phyloP scores from a whole-genome alignment of 92 coral and sea anemone genomes.

The Zoanthus sansibaricus region DNA sequence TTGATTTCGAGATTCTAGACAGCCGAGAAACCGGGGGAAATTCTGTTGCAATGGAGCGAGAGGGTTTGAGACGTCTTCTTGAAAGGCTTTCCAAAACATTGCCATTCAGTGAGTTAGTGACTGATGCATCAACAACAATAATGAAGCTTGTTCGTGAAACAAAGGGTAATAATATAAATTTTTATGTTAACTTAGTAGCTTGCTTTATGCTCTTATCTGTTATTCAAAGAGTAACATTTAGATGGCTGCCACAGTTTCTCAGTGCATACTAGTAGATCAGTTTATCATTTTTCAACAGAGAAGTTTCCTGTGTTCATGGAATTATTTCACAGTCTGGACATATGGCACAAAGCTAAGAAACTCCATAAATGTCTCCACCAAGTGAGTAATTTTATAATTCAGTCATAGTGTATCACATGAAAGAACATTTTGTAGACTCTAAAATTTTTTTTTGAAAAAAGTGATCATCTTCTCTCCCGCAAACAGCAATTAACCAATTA shows the following conservation, averaged over 20 bases:
- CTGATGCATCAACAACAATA: constrained; percentile 3
- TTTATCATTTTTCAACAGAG: neutral
- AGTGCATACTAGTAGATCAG: neutral
- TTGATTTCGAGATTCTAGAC: neutral
- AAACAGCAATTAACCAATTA: neutral
- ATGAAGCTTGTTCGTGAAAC: neutral
- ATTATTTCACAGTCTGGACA: neutral
- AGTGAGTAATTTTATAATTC: constrained; percentile 1
- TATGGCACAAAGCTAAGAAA: constrained; percentile 2
- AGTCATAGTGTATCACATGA: neutral
- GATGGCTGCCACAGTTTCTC: neutral
- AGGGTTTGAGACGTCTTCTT: neutral
- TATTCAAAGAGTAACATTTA: neutral
- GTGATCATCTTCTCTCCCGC: neutral
- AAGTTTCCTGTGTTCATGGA: constrained; percentile 14
- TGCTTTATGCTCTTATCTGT: neutral
- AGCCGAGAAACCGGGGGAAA: constrained; percentile 10
- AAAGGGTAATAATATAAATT: neutral
- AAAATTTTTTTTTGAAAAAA: no score
- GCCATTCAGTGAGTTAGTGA: neutral
- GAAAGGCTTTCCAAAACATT: neutral
- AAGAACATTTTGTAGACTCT: neutral
- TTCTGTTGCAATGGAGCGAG: neutral
- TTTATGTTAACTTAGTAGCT: neutral
- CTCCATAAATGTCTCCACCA: neutral